Base-by-base conservation (phyloP, 1,140 invertebrate species). In the Ptiloglossa arizonensis region DNA sequence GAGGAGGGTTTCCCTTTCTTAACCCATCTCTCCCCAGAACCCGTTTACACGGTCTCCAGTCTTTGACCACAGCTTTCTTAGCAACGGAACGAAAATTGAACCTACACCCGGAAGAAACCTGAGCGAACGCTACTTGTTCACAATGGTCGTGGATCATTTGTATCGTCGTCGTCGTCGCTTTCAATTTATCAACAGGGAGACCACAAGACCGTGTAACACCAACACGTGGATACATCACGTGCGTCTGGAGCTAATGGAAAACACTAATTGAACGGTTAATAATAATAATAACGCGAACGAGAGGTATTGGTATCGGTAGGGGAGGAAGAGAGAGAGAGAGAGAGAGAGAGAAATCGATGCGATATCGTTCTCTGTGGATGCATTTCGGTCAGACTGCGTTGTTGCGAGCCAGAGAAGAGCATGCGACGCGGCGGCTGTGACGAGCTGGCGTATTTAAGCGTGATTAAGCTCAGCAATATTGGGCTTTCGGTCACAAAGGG, bases 391-490 rank as follows among this genome's bases (percentile, higher is more conserved):
- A 44, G 24, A 38, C 44, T 52, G 59, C 35, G 57, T 38, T 38
- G 59, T 41, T 41, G 59, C 15, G 54, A 44, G 27, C 38, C 48
- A 38, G 44, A 41, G 52, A 41, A 62, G 35, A 54, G 29, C 22
- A 32, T 27, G 50, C 50, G 29, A 48, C 38, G 44, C 67, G 52
- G 56, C 54, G 60, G 52, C 38, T 17, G 50, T 78, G 56, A 68
- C 77, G 46, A 79, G 44, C 62, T 15, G 50, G 22, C 57, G 81
- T 80, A 83, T 85, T 85, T 85, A 83, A 83, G 78, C 82, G 69
- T 85, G 82, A 85, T 85, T 85, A 84, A 85, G 82, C 81, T 66
- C 50, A 67, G 72, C 79, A 78, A 84, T 85, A 84, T 85, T 64
- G 73, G 62, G 72, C 78, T 85, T 84, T 85, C 73, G 82, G 56